Base-by-base conservation (phyloP, 2,797 vertebrate genomes). In the Denticeps clupeoides region DNA sequence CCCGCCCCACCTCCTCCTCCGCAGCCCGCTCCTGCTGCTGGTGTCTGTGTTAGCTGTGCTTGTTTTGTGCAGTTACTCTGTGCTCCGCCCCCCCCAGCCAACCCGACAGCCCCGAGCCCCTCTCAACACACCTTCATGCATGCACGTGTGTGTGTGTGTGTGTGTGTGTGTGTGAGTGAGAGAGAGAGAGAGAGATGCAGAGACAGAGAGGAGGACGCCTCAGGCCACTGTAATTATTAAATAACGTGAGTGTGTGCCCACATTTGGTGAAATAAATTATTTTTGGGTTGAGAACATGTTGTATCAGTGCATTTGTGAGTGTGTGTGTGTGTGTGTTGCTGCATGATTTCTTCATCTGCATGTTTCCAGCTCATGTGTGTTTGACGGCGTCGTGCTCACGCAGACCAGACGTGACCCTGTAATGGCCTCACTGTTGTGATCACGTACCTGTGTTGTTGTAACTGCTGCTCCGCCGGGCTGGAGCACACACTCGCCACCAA, bases 21-120 rank as follows among this genome's bases (percentile, higher is more conserved):
- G 63, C 68, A 72, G 59, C 59, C 65, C 51, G 56, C 64, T 69
- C 62, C 65, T 64, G 15, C 74, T 76, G 75, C 74, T 69, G 55
- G 68, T 69, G 69, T 80, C 67, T 72, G 71, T 71, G 77, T 62
- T 73, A 66, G 48, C 45, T 12, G 56, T 55, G 58, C 41, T 55
- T 16, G 47, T 60, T 82, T 78, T 71, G 79, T 82, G 79, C 70
- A 79, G 75, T 80, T 72, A 70, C 65, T 78, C 69, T 71, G 65
- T 72, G 69, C 54, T 74, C 74, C 67, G 58, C n/a, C n/a, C n/a
- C n/a, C n/a, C n/a, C n/a, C n/a, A n/a, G n/a, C n/a, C n/a, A n/a
- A n/a, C n/a, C n/a, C n/a, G n/a, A n/a, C n/a, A n/a, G n/a, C n/a
- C n/a, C n/a, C n/a, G n/a, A n/a, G n/a, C n/a, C n/a, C n/a, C n/a